These are phyloP conservation scores for Hozukius guyotensis DNA, from an alignment of 2,797 vertebrate species.

Conservation along the genomic window DNA sequence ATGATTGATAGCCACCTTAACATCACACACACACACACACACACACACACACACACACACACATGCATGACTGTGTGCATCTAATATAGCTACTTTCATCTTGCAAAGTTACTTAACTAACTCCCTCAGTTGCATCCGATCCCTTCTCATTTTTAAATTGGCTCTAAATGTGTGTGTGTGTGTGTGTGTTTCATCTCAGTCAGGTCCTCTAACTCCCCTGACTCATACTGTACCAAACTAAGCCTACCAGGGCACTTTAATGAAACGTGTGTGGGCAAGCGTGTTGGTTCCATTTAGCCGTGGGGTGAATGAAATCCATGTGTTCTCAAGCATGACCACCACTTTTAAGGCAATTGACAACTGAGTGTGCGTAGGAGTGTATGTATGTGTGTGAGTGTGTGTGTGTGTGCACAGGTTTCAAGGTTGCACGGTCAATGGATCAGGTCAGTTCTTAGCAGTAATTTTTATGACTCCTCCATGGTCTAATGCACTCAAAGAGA, in stretches of 20 bases:
- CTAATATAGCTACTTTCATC: constrained; percentile 46
- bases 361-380: background rate
- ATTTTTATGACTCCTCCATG: constrained; percentile 61
- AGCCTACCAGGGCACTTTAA: constrained; percentile 57
- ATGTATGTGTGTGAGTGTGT: background rate
- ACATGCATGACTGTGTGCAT: constrained; percentile 9
- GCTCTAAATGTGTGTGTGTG: background rate
- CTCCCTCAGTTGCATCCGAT: constrained; percentile 34
- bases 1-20: constrained; percentile 4
- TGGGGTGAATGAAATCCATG: constrained; percentile 61
- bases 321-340: constrained; percentile 72
- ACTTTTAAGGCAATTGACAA: constrained; percentile 68
- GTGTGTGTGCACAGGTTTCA: constrained; percentile 23
- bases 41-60: background rate
- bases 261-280: constrained; percentile 68
- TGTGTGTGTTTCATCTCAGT: constrained; percentile 24
- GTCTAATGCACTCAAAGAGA: constrained; percentile 53
- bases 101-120: constrained; percentile 45
- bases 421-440: constrained; percentile 63
- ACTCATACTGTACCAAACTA: constrained; percentile 57
- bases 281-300: constrained; percentile 67
- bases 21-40: background rate
- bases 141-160: constrained; percentile 33
- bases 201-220: constrained; percentile 45
- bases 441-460: constrained; percentile 51